Base-by-base conservation (phyloP, 2,113 vertebrate species). In the Calidris pugnax region DNA sequence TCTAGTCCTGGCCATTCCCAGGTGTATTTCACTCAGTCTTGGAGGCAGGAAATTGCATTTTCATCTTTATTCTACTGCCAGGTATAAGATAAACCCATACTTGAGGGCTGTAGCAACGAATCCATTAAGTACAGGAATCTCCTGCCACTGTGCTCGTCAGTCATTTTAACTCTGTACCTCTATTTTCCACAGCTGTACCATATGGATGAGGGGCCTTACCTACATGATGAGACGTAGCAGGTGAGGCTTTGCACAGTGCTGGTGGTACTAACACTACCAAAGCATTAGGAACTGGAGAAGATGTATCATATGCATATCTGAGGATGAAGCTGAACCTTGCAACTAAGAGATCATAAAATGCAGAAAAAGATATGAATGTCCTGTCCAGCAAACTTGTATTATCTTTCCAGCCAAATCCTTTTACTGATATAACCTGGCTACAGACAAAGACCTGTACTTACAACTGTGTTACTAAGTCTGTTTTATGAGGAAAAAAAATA, bases 31-130 rank as follows among this genome's bases (percentile, higher is more conserved):
- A 20, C 48, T 90, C 79, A 67, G 75, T 75, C 76, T 92, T 56
- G 33, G 85, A 95, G 69, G 74, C 92, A 94, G 94, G 80, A 93
- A 94, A 94, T 86, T 93, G 67, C 62, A 72, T 94, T 96, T 95
- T 95, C 57, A 20, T 95, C 79, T 85, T 89, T 83, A 53, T 92
- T 93, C 64, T 84, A 63, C 73, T 0, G 2, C 73, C 74, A 92
- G 39, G 72, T 94, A 68, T 74, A 84, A 92, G 76, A 32, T 94
- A 86, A 90, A 78, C 14, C 75, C 24, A 5, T 59, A 39, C 51
- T 86, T 53, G 85, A 87, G 92, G 50, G 53, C 43, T 91, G 7
- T 26, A 92, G 45, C 43, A 87, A 75, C 27, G 64, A 69, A 87
- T 85, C 53, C 66, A 30, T 82, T 91, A 60, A 82, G 43, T 23